These are phyloP conservation scores for Atlantisia rogersi DNA, from an alignment of 2,113 vertebrate genomes.

Conservation along the genomic window DNA sequence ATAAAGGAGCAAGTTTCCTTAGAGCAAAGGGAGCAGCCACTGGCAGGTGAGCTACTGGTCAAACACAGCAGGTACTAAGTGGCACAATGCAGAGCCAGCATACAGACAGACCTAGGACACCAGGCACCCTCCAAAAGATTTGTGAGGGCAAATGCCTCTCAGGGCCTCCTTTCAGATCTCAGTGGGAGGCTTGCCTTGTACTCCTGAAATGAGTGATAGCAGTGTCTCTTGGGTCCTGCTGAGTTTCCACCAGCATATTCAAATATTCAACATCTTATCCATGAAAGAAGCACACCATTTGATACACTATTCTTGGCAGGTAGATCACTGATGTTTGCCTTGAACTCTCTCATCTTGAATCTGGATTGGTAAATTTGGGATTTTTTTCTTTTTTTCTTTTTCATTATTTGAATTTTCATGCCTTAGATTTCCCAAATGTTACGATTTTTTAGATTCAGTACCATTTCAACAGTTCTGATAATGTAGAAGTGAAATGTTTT, in stretches of 20 bases:
- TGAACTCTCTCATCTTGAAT: not conserved
- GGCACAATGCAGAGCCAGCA: not conserved
- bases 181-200: not conserved
- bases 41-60: not conserved
- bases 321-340: not conserved
- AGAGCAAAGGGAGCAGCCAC: not conserved
- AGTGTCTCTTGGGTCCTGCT: not conserved
- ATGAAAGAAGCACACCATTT: not conserved
- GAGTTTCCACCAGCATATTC: not conserved
- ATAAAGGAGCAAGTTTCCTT: not conserved
- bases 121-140: not conserved
- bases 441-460: not conserved
- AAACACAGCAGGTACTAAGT: not conserved
- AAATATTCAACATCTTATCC: not conserved
- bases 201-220: not conserved
- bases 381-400: not conserved
- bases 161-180: not conserved
- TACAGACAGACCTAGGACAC: not conserved
- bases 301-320: not conserved
- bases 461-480: not conserved
- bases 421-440: not conserved
- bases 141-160: not conserved
- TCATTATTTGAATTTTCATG: not conserved
- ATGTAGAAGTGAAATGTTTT: not conserved
- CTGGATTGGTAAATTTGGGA: not conserved